These are phyloP conservation scores for Entomobrya proxima DNA, from an alignment of 2,888 invertebrate species.

Conservation along the genomic window DNA sequence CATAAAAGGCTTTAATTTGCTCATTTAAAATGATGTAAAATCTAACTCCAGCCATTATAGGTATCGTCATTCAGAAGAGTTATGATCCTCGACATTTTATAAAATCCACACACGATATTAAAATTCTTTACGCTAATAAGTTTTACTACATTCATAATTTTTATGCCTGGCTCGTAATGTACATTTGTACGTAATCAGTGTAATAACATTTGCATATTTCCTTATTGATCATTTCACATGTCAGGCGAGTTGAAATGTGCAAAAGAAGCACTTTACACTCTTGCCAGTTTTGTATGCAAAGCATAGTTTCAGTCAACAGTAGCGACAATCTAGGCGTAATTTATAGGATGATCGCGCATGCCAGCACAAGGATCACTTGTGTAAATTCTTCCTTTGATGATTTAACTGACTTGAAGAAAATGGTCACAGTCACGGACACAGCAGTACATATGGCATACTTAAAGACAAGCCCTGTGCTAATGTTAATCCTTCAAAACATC, in stretches of 20 bases:
- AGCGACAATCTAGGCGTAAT: conserved; percentile 1
- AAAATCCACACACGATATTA: neutral
- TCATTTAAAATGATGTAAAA: conserved; percentile 35
- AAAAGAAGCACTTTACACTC: neutral
- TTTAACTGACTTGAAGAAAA: neutral
- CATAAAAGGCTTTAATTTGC: conserved; percentile 37
- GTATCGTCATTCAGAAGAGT: neutral
- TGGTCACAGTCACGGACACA: neutral
- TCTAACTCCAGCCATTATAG: neutral
- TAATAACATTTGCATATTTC: conserved; percentile 38
- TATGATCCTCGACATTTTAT: neutral
- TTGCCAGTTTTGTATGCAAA: conserved; percentile 11
- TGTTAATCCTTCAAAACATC: conserved; percentile 1
- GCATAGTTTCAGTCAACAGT: neutral
- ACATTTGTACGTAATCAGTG: conserved; percentile 28
- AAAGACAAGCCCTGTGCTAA: neutral
- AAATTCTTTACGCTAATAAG: neutral
- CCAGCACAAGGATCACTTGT: neutral
- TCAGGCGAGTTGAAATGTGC: neutral
- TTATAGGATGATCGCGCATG: neutral
- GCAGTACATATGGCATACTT: neutral
- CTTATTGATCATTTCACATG: conserved; percentile 1
- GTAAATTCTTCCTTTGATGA: neutral
- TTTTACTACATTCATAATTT: neutral
- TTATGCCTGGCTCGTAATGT: neutral